A percentile compares a stretch with the other conserved stretches of the same genome.
Conservation (phyloP, 2,888 invertebrate genomes). For the Tanytarsus gracilentus region DNA sequence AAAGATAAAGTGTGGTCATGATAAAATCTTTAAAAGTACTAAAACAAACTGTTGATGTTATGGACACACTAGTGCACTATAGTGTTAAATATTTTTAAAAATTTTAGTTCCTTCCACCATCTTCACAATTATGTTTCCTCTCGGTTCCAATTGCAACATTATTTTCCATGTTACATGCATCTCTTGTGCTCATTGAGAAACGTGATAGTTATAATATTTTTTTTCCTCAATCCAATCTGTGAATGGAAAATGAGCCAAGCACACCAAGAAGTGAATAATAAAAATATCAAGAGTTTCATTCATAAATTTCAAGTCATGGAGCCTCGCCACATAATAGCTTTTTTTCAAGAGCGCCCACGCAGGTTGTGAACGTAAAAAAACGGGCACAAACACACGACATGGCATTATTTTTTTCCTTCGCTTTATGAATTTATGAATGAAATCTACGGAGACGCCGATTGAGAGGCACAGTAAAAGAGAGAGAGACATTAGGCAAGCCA, state of each 20-base stretch:
- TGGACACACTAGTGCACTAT: too few relatives aligned
- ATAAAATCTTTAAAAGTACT: too few relatives aligned
- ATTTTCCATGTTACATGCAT: background rate
- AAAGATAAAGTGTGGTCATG: too few relatives aligned
- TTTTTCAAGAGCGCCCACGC: constrained; percentile 21
- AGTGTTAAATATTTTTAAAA: too few relatives aligned
- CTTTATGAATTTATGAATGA: constrained; percentile 27
- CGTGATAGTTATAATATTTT: background rate
- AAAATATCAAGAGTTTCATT: constrained; percentile 22
- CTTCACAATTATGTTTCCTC: too few relatives aligned
- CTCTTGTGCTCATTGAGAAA: background rate
- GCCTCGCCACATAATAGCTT: constrained; percentile 26
- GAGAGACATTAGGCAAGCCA: background rate
- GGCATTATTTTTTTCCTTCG: too few relatives aligned
- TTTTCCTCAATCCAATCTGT: too few relatives aligned
- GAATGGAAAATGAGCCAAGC: constrained; percentile 12
- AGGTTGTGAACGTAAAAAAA: constrained; percentile 5
- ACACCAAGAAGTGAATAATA: constrained; percentile 14
- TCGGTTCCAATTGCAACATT: too few relatives aligned
- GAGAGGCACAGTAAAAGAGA: background rate
- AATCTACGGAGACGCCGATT: background rate
- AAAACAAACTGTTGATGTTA: too few relatives aligned
- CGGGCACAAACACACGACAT: constrained; percentile 11
- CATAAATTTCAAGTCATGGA: constrained; percentile 21
- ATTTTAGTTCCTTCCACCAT: too few relatives aligned